Conservation (phyloP, 2,888 invertebrate genomes). For the Hyppa rectilinea region DNA sequence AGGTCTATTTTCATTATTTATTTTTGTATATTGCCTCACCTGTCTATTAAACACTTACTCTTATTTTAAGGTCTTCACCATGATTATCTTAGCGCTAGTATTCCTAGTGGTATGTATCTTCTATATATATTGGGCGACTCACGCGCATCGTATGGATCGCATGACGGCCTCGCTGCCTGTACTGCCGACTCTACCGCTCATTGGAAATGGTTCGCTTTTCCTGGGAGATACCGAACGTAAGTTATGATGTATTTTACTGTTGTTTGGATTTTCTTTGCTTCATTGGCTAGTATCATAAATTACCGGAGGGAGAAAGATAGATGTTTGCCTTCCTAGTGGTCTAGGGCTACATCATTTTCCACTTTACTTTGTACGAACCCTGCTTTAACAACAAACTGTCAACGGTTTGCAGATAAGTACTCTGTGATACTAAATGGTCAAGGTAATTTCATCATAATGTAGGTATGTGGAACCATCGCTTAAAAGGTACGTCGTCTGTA, state of each 20-base stretch:
- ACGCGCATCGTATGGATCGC: constrained; percentile 72
- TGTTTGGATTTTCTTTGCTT: no score
- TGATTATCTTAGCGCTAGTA: constrained; percentile 75
- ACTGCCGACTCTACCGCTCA: constrained; percentile 76
- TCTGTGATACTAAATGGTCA: neutral
- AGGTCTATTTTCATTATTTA: neutral
- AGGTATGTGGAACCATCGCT: constrained; percentile 6
- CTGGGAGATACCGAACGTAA: constrained; percentile 81
- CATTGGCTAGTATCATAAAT: neutral
- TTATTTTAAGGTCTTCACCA: constrained; percentile 59
- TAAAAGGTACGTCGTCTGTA: constrained; percentile 11
- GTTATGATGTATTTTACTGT: constrained; percentile 39
- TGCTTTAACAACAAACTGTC: neutral
- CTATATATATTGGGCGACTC: constrained; percentile 73
- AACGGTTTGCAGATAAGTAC: neutral
- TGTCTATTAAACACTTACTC: neutral
- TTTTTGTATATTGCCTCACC: neutral
- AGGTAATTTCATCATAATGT: constrained; percentile 15
- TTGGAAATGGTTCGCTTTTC: constrained; percentile 82
- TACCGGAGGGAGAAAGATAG: neutral
- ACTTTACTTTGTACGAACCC: neutral
- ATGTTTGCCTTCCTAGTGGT: neutral
- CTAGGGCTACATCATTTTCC: neutral
- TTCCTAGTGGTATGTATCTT: constrained; percentile 66
- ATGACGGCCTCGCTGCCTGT: constrained; percentile 75